A percentile compares a stretch with the other conserved stretches of the same genome.
These are phyloP conservation scores for Eilema sororculum DNA, from an alignment of 2,888 invertebrate genomes.

Conservation along the genomic window DNA sequence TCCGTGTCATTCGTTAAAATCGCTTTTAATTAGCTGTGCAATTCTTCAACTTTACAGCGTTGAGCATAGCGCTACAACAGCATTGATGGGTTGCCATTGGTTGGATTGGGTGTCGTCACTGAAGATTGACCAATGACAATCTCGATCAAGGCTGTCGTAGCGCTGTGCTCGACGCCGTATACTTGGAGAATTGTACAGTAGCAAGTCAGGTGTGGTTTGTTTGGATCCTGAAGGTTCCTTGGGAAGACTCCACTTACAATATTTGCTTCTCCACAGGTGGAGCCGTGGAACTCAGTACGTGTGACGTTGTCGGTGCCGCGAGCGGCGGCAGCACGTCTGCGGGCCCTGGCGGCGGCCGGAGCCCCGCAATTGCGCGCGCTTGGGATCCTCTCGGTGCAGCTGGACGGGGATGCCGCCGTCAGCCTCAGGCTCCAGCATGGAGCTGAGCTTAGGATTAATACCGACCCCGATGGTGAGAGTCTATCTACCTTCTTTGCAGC, in stretches of 20 bases:
- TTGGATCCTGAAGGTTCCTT: background rate
- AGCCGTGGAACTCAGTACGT: slow-evolving; percentile 99
- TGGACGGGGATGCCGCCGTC: slow-evolving; percentile 95
- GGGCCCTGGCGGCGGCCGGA: slow-evolving; percentile 96
- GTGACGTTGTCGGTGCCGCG: slow-evolving; percentile 99
- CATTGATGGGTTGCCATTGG: no score
- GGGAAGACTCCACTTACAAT: background rate
- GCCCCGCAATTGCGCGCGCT: slow-evolving; percentile 95
- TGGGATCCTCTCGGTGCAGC: slow-evolving; percentile 97
- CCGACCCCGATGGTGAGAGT: slow-evolving; percentile 69
- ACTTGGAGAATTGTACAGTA: no score
- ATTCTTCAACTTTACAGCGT: no score
- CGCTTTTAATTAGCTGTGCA: background rate
- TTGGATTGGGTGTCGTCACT: no score
- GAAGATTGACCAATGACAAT: no score
- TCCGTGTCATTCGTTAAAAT: background rate
- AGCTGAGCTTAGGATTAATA: slow-evolving; percentile 77
- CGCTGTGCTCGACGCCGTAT: no score
- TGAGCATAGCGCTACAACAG: no score
- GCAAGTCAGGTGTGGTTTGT: background rate
- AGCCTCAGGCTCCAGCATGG: slow-evolving; percentile 89
- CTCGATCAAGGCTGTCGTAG: no score
- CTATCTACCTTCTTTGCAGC: background rate
- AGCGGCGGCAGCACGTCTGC: slow-evolving; percentile 96
- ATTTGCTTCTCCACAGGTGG: slow-evolving; percentile 85